Conservation (phyloP, 2,888 invertebrate species). For the Mythimna loreyi region DNA sequence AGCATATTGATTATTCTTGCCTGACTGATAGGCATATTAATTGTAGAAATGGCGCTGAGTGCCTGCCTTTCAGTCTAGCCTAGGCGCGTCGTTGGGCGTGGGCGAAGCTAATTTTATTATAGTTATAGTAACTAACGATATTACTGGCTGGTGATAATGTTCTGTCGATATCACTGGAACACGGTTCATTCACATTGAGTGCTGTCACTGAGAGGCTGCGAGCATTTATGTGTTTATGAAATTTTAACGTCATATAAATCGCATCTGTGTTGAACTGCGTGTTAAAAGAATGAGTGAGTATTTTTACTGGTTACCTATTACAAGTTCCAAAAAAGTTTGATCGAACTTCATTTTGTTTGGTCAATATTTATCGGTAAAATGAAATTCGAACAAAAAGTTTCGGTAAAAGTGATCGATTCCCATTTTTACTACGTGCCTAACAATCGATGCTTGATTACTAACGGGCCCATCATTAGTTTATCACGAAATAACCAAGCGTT, state of each 20-base stretch:
- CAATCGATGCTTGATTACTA: conserved; percentile 46
- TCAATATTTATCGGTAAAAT: no score
- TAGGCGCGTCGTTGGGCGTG: conserved; percentile 70
- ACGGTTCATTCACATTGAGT: conserved; percentile 76
- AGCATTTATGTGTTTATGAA: conserved; percentile 58
- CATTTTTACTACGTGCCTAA: conserved; percentile 46
- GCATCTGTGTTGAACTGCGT: conserved; percentile 45
- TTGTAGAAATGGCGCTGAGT: conserved; percentile 62
- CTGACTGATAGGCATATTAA: conserved; percentile 75
- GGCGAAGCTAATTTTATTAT: conserved; percentile 71
- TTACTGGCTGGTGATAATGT: conserved; percentile 69
- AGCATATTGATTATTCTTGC: conserved; percentile 82
- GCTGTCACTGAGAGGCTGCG: conserved; percentile 54
- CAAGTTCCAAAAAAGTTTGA: no score
- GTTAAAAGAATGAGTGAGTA: conserved; percentile 60
- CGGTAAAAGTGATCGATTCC: no score
- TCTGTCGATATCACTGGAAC: conserved; percentile 67
- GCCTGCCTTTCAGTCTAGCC: conserved; percentile 68
- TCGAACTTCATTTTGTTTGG: no score
- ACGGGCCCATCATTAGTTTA: conserved; percentile 47
- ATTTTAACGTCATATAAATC: conserved; percentile 54
- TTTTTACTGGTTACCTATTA: no score
- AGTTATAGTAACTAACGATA: conserved; percentile 69
- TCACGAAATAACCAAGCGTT: conserved; percentile 42
- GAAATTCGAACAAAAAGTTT: no score